Evolutionary conservation across 2,797 vertebrate genomes (phyloP), one percentile per base, ranked within the genome.

Genomic region (Passerculus sandwichensis): DNA sequence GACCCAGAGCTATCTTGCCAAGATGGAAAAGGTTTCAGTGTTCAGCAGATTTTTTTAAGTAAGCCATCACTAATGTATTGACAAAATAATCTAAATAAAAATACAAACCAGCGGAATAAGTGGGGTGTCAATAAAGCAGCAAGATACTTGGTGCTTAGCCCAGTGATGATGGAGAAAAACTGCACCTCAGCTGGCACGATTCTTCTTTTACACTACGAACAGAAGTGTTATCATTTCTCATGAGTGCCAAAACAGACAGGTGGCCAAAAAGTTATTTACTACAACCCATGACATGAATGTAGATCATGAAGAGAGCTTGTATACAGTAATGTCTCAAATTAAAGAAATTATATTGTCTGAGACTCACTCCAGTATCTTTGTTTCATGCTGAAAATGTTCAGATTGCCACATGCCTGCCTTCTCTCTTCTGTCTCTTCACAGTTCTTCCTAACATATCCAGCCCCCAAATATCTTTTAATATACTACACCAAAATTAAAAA

Each of bases 341-440:
- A 56, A 91, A 74, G 21, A 75, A 73, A 65, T 79, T 51, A 23
- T 27, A 44, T 30, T 57, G 2, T 42, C 29, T 79, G 48, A 74
- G 50, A 51, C 6, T 85, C 16, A 29, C 21, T 64, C 38, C 16
- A 53, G 5, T 48, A 34, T 60, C 6, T 62, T 29, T 61, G 8
- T 29, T 12, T 87, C 19, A 7, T 56, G 13, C 7, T 79, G 13
- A 45, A 60, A 88, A 67, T 40, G 3, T 77, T 23, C 15, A 85
- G 32, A 14, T 7, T 36, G 32, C 26, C 3, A 10, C 18, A 53
- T 0, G 0, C 9, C 54, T 69, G 16, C 13, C 32, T 78, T 47
- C 29, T 72, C 12, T 54, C 9, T 89, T 85, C 56, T 34, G 6
- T 70, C 27, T 88, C 34, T 72, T 75, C 67, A 66, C 22, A 59